A percentile compares a stretch with the other conserved stretches of the same genome.
These are phyloP conservation scores for Rhinolophus sinicus DNA, from an alignment of 2,113 vertebrate genomes.

Conservation along the genomic window DNA sequence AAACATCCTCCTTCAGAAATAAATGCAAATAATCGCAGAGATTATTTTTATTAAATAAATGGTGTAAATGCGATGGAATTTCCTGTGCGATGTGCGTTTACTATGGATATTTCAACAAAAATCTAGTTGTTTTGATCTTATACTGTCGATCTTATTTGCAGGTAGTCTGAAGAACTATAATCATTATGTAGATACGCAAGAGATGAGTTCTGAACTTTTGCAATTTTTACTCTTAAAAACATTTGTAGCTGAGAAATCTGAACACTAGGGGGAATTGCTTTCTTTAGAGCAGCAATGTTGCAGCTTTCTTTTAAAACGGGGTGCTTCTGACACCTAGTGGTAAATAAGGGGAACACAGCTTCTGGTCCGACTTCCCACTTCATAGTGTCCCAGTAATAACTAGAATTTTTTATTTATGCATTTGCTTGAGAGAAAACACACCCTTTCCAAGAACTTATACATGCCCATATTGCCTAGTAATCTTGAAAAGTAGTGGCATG, in stretches of 20 bases:
- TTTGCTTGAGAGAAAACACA: conserved; percentile 29
- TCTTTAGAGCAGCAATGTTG: background rate
- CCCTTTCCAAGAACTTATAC: background rate
- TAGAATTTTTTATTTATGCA: background rate
- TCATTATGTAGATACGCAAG: background rate
- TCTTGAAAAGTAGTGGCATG: background rate
- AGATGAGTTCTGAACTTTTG: background rate
- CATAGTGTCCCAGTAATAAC: fast-evolving
- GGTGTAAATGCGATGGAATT: conserved; percentile 71
- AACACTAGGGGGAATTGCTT: conserved; percentile 17
- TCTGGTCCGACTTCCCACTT: fast-evolving
- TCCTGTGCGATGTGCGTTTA: conserved; percentile 53
- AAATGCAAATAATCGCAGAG: conserved; percentile 77
- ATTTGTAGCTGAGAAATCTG: conserved; percentile 26
- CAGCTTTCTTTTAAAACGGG: conserved; percentile 40
- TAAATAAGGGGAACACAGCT: background rate
- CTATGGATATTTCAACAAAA: conserved; percentile 53
- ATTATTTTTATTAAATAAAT: conserved; percentile 77
- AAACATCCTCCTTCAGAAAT: conserved; percentile 84
- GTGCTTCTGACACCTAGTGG: conserved; percentile 83
- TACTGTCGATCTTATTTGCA: background rate
- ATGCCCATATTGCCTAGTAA: background rate
- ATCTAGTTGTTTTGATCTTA: conserved; percentile 6
- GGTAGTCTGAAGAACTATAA: conserved; percentile 7
- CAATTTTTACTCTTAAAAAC: background rate